Percentiles rank a stretch among this genome's conserved stretches.
phyloP scores from a whole-genome alignment of 2,113 vertebrate species.

The Macaca nemestrina region DNA sequence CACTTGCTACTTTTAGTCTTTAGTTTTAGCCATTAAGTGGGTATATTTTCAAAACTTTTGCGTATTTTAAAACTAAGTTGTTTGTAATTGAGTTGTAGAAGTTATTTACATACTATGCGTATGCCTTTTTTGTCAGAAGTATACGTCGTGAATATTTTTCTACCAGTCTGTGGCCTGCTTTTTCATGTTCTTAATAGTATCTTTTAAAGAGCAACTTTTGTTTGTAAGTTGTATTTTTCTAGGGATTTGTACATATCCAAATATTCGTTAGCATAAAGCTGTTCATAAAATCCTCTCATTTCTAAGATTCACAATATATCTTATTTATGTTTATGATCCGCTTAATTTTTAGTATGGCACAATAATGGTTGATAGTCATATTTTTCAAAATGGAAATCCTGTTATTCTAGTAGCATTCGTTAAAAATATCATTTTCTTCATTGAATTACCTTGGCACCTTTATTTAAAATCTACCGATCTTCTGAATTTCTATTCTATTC shows the following conservation, averaged over 20 bases:
- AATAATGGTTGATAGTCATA: not conserved
- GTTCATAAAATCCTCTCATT: not conserved
- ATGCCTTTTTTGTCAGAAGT: not conserved
- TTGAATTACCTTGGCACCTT: not conserved
- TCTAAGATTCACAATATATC: not conserved
- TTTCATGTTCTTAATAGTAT: not conserved
- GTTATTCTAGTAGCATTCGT: not conserved
- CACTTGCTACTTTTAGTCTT: not conserved
- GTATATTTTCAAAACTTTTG: not conserved
- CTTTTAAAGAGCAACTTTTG: slow-evolving; percentile 15
- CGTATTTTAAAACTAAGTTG: not conserved
- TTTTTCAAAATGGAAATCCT: not conserved
- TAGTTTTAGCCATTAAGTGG: not conserved
- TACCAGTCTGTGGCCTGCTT: not conserved
- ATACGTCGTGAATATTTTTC: not conserved
- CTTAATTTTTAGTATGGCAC: not conserved
- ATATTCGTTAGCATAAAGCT: not conserved
- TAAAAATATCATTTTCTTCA: not conserved
- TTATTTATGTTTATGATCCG: not conserved
- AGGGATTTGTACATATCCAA: not conserved
- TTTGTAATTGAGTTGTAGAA: slow-evolving; percentile 6
- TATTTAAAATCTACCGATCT: not conserved
- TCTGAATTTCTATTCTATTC: not conserved
- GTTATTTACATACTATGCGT: not conserved
- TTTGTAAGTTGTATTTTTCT: slow-evolving; percentile 29